These are phyloP conservation scores for Drosophila niveifrons DNA, from an alignment of 2,888 invertebrate genomes.

Conservation along the genomic window DNA sequence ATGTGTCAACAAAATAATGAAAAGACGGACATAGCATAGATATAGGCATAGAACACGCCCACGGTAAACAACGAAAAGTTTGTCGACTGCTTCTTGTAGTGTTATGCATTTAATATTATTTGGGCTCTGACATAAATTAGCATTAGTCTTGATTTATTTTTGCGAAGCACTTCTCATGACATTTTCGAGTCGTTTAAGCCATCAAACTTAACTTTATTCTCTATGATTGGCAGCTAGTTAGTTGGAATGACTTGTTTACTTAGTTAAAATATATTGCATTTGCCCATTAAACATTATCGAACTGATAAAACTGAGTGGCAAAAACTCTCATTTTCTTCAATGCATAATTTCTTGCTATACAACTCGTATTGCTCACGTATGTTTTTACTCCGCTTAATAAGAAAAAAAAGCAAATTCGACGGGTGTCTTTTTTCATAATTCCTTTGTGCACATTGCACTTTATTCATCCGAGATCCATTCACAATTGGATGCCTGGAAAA, in stretches of 20 bases:
- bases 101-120: slow-evolving; percentile 18
- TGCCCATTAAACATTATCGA: slow-evolving; percentile 18
- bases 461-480: slow-evolving; percentile 5
- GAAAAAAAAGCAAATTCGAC: neutral
- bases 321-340: neutral
- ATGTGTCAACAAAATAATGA: slow-evolving; percentile 34
- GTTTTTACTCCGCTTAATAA: neutral
- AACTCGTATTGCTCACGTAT: slow-evolving; percentile 6
- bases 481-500: slow-evolving; percentile 13
- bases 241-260: neutral
- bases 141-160: slow-evolving; percentile 10
- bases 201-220: slow-evolving; percentile 14
- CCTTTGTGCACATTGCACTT: slow-evolving; percentile 25
- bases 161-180: neutral
- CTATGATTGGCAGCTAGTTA: slow-evolving; percentile 6
- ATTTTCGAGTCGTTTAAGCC: slow-evolving; percentile 15
- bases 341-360: neutral
- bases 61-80: slow-evolving; percentile 29
- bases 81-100: neutral
- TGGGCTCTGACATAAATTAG: slow-evolving; percentile 39
- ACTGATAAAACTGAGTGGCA: neutral
- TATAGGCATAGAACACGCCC: neutral
- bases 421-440: slow-evolving; percentile 1
- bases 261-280: slow-evolving; percentile 2
- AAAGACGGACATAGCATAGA: slow-evolving; percentile 9